phyloP scores from a whole-genome alignment of 2,113 vertebrate species.

The Notiomystis cincta region DNA sequence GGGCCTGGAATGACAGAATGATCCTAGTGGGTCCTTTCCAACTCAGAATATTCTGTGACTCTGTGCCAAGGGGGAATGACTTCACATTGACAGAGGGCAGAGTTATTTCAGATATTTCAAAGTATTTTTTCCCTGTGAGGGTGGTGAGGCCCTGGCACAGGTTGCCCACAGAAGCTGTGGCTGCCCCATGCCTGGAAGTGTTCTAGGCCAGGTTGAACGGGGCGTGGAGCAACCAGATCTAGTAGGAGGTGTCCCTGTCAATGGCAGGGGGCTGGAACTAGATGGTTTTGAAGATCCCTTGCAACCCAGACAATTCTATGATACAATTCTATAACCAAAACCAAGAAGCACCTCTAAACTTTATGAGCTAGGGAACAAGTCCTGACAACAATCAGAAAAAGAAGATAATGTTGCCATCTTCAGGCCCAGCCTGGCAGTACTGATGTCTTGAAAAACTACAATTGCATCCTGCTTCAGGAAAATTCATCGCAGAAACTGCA shows the following conservation, averaged over 20 bases:
- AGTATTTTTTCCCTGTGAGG: neutral
- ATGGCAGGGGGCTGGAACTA: neutral
- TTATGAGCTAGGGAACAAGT: neutral
- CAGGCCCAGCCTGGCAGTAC: neutral
- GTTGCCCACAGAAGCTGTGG: neutral
- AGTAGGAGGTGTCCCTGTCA: neutral
- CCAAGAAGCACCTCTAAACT: neutral
- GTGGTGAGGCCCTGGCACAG: neutral
- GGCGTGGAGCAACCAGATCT: neutral
- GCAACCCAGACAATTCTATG: fast-evolving
- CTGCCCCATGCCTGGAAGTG: neutral
- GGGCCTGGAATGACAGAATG: neutral
- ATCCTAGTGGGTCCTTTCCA: neutral
- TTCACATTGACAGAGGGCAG: neutral
- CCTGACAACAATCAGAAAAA: neutral
- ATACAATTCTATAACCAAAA: neutral
- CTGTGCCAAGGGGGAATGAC: neutral
- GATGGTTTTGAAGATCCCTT: neutral
- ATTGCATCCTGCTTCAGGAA: neutral
- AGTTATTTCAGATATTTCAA: neutral
- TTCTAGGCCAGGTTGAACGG: neutral
- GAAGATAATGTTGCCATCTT: neutral
- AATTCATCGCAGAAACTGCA: neutral
- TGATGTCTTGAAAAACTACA: neutral
- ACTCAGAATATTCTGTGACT: neutral